Conservation (phyloP, 2,888 invertebrate species). For the Teleogryllus oceanicus region DNA sequence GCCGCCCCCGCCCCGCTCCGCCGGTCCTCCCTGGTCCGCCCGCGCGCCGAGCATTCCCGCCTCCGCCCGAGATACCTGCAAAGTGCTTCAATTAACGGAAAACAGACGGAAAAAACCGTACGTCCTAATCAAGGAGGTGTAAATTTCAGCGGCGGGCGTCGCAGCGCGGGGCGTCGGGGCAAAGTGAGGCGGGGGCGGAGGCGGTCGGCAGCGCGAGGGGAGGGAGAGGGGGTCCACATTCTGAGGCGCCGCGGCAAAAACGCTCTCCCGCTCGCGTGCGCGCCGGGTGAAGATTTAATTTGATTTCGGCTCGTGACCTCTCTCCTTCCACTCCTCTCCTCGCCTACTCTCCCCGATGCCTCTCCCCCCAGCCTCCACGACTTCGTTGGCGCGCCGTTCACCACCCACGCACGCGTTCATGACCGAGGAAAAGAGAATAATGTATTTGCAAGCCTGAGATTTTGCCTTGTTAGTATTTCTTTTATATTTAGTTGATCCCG, state of each 20-base stretch:
- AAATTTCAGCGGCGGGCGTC: background rate
- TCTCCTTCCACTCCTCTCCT: background rate
- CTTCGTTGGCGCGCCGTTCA: background rate
- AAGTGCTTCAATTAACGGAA: conserved; percentile 2
- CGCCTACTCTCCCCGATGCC: background rate
- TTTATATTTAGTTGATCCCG: no score
- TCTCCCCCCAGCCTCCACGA: background rate
- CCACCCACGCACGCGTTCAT: background rate
- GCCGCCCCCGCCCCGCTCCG: no score
- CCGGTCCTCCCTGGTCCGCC: no score
- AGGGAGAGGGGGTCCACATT: background rate
- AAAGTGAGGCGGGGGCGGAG: no score
- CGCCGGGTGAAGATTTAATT: conserved; percentile 6
- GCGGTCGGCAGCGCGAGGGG: background rate
- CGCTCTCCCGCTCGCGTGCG: background rate
- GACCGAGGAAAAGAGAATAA: no score
- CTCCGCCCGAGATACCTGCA: background rate
- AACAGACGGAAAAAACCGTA: background rate
- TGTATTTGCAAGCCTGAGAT: no score
- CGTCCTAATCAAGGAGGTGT: background rate
- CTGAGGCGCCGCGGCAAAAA: background rate
- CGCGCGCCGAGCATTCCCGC: background rate
- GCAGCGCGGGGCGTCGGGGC: no score
- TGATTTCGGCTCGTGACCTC: background rate
- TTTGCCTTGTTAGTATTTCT: no score